Evolutionary conservation across 1,140 invertebrate species (phyloP), one percentile per base, ranked within the genome.

Genomic region (Pectinophora gossypiella): DNA sequence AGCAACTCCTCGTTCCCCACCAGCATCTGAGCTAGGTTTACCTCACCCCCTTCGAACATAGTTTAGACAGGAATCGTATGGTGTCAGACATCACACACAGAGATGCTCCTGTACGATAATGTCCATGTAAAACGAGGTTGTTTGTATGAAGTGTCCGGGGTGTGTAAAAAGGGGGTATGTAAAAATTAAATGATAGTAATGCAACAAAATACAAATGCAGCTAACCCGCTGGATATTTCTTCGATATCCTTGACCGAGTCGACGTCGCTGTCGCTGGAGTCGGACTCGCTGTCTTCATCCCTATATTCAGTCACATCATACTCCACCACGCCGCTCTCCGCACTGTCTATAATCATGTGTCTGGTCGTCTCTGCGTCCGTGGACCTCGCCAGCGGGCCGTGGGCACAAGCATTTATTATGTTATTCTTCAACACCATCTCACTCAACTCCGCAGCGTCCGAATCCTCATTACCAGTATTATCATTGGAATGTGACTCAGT

Each of bases 371-470:
- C 62, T 23, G 64, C 65, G 19, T 72, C 68, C 7, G 48, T 32
- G 19, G 54, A 43, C 42, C 60, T 52, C 15, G 72, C 74, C 55
- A 80, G 48, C 1, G 85, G 83, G 5, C 85, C 85, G 54, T 88
- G 85, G 40, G 80, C 78, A 59, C 82, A 85, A 16, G 85, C 83
- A 51, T 88, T 88, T 50, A 88, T 88, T 42, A 88, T 86, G 50
- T 88, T 88, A 70, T 88, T 86, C 51, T 87, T 86, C 42, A 85
- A 68, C 19, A 88, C 85, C 82, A 88, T 86, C 56, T 85, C 82
- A 68, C 76, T 85, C 7, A 84, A 63, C 55, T 88, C 78, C 45
- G 74, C 66, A 2, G 75, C 57, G 48, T 85, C 83, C 1, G 79
- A 84, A 56, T 85, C 83, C 19, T 80, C 76, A 43, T 80, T 75